Evolutionary conservation across 30 jellyfish, hydroid and myxozoan species (phyloP).

Genomic region (Hydractinia echinata): DNA sequence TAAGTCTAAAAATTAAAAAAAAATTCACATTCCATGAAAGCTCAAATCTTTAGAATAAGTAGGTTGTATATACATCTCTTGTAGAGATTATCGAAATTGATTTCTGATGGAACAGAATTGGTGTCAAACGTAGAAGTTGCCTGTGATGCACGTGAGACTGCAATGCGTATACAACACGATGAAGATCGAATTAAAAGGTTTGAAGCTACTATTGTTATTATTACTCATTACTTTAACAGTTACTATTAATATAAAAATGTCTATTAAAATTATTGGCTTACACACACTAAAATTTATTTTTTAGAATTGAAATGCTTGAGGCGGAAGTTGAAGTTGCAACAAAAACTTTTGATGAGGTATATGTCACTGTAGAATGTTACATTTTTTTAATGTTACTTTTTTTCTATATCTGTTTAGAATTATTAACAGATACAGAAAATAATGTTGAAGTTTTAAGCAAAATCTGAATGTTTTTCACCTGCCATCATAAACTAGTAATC

Average conservation of each 20-base stretch:
- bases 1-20: too few species aligned
- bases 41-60: too few species aligned
- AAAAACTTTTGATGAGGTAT: conserved; percentile 67
- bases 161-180: conserved; percentile 63
- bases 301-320: conserved; percentile 56
- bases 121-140: conserved; percentile 87
- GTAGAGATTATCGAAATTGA: conserved; percentile 59
- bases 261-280: background rate
- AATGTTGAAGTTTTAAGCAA: too few species aligned
- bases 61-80: background rate
- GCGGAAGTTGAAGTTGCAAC: conserved; percentile 67
- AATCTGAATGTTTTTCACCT: too few species aligned
- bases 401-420: background rate
- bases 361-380: too few species aligned
- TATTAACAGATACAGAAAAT: too few species aligned
- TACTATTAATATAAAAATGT: background rate
- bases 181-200: conserved; percentile 57
- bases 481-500: too few species aligned
- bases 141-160: conserved; percentile 68
- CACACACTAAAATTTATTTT: background rate
- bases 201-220: background rate
- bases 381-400: background rate
- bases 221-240: background rate
- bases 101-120: conserved; percentile 71
- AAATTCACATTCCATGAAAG: too few species aligned